Conservation (phyloP, 2,797 vertebrate species). For the Tinamus major region DNA sequence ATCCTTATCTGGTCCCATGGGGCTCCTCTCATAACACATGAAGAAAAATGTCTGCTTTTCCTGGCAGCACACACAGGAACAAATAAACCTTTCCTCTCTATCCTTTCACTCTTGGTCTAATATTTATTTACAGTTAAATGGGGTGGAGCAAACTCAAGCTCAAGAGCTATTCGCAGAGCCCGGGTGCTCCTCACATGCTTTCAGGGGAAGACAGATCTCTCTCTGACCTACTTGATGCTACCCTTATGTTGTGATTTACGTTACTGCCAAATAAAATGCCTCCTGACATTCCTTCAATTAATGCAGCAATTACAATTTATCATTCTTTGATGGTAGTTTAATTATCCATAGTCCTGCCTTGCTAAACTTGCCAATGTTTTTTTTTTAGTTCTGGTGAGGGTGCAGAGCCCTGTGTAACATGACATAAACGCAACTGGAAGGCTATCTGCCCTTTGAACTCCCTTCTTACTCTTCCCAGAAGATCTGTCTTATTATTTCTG, state of each 20-base stretch:
- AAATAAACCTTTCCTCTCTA: neutral
- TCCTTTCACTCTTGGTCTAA: neutral
- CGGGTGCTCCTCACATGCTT: neutral
- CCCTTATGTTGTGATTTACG: neutral
- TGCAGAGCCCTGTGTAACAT: neutral
- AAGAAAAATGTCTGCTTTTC: neutral
- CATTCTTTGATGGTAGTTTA: neutral
- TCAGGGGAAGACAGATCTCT: neutral
- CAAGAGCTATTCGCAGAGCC: neutral
- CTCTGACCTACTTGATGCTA: neutral
- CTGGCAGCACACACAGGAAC: neutral
- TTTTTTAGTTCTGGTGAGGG: neutral
- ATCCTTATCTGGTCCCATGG: neutral
- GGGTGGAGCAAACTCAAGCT: neutral
- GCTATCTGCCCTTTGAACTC: neutral
- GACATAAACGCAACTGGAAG: neutral
- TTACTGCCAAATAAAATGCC: neutral
- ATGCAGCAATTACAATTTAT: neutral
- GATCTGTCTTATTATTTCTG: constrained; percentile 19
- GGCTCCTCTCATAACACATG: neutral
- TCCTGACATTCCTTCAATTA: neutral
- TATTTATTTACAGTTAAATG: neutral
- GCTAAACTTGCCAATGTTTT: neutral
- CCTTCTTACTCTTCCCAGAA: neutral
- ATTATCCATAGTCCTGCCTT: neutral